Conservation (phyloP, 2,113 vertebrate genomes). For the Odocoileus hemionus region DNA sequence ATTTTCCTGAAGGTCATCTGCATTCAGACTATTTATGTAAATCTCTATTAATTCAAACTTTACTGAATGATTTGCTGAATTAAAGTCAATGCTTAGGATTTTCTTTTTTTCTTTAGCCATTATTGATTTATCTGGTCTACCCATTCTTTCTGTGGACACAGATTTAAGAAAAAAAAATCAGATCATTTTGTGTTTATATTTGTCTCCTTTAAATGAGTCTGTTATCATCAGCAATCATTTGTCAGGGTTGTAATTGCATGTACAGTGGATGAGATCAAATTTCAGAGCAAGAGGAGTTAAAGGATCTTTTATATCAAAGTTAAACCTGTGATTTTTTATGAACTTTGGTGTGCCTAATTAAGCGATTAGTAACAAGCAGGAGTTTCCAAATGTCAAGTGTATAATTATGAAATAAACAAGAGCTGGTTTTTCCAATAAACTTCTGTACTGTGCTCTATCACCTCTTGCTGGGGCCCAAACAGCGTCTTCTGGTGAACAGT, state of each 20-base stretch:
- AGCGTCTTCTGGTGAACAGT: neutral
- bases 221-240: constrained; percentile 19
- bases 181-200: constrained; percentile 32
- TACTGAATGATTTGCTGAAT: constrained; percentile 48
- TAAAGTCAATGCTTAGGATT: constrained; percentile 3
- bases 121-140: constrained; percentile 53
- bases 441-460: neutral
- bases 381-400: constrained; percentile 66
- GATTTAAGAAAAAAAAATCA: neutral
- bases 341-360: constrained; percentile 65
- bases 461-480: neutral
- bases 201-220: constrained; percentile 51
- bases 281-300: constrained; percentile 34
- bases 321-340: constrained; percentile 71
- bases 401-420: constrained; percentile 67
- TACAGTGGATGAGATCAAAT: neutral
- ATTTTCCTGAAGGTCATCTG: constrained; percentile 62
- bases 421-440: constrained; percentile 48
- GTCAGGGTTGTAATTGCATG: neutral
- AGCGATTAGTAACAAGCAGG: constrained; percentile 55
- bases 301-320: constrained; percentile 53
- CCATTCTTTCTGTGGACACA: constrained; percentile 34
- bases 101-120: neutral
- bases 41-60: constrained; percentile 33
- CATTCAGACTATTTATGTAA: constrained; percentile 49